These are phyloP conservation scores for Lagodon rhomboides DNA, from an alignment of 2,797 vertebrate species.

Conservation along the genomic window DNA sequence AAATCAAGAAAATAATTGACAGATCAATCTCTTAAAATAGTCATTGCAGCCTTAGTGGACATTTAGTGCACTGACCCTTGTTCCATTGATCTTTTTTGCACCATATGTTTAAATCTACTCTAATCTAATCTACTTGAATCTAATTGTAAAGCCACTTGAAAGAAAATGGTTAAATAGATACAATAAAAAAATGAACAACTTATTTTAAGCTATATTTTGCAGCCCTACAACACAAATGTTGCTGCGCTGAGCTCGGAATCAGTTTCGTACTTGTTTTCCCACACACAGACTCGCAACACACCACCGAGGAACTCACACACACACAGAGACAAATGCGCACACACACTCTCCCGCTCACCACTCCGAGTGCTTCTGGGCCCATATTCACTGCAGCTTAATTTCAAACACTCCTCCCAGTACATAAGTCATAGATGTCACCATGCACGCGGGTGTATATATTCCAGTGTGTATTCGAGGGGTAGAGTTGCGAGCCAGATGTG, in stretches of 20 bases:
- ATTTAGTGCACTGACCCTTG: neutral
- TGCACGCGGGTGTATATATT: conserved; percentile 75
- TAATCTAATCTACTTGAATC: no score
- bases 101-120: neutral
- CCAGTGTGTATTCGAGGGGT: conserved; percentile 86
- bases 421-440: conserved; percentile 83
- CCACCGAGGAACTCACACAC: conserved; percentile 22
- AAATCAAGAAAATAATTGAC: no score
- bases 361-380: conserved; percentile 65
- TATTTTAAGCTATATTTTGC: neutral
- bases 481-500: conserved; percentile 90
- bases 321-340: conserved; percentile 6
- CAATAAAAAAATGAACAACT: neutral
- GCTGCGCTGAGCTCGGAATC: neutral
- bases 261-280: conserved; percentile 39
- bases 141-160: no score
- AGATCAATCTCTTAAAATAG: no score
- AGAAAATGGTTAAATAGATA: no score
- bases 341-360: conserved; percentile 19
- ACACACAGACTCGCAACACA: conserved; percentile 19
- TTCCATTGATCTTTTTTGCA: neutral
- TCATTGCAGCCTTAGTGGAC: no score
- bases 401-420: conserved; percentile 77
- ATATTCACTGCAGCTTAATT: conserved; percentile 82
- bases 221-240: neutral